These are phyloP conservation scores for Psittacus erithacus DNA, from an alignment of 2,113 vertebrate genomes.

Conservation along the genomic window DNA sequence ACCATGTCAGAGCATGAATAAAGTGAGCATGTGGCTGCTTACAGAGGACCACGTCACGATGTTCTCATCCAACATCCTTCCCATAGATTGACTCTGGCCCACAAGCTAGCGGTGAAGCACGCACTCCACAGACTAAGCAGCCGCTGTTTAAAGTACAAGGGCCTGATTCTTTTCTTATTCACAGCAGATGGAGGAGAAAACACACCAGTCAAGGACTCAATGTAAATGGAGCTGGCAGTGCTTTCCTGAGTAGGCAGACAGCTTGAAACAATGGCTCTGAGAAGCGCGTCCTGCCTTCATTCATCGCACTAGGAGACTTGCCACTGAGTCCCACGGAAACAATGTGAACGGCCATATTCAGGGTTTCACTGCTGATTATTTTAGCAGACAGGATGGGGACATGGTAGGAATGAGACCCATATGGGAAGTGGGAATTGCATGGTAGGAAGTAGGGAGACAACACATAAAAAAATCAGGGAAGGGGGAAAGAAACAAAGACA, in stretches of 20 bases:
- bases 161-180: not conserved
- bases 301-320: constrained; percentile 56
- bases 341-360: constrained; percentile 61
- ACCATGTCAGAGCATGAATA: not conserved
- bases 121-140: not conserved
- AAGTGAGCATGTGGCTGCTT: not conserved
- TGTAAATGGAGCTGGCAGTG: not conserved
- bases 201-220: not conserved
- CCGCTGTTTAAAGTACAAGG: not conserved
- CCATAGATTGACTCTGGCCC: not conserved
- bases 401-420: constrained; percentile 58
- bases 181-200: constrained; percentile 12
- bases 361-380: constrained; percentile 64
- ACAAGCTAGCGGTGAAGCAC: not conserved
- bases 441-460: constrained; percentile 68
- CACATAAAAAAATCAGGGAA: constrained; percentile 50
- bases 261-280: constrained; percentile 56
- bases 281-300: constrained; percentile 62
- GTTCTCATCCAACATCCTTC: not conserved
- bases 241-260: constrained; percentile 56
- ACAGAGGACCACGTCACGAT: not conserved
- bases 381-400: constrained; percentile 70
- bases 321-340: constrained; percentile 46
- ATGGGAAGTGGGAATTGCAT: constrained; percentile 66
- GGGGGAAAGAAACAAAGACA: constrained; percentile 61